Conservation (phyloP, 2,797 vertebrate species). For the Rhinogobio ventralis region DNA sequence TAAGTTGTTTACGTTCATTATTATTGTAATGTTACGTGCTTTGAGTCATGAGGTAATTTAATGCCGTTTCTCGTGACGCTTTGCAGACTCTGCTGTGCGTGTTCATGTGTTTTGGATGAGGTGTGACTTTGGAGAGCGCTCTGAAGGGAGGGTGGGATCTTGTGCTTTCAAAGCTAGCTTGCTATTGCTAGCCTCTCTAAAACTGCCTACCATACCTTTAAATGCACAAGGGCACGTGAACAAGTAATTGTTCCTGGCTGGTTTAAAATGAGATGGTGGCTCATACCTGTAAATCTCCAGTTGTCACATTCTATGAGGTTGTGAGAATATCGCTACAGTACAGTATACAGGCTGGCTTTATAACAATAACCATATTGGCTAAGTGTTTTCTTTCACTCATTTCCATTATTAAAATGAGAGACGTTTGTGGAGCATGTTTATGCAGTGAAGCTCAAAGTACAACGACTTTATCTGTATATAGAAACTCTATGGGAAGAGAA, state of each 20-base stretch:
- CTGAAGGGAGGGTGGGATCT: neutral
- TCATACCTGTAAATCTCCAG: constrained; percentile 14
- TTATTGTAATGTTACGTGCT: neutral
- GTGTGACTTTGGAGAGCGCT: neutral
- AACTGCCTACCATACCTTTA: neutral
- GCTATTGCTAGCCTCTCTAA: neutral
- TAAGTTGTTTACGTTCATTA: neutral
- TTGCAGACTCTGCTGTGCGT: neutral
- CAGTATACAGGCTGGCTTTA: neutral
- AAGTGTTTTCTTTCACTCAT: neutral
- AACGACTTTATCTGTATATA: neutral
- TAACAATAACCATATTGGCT: neutral
- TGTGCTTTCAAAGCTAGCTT: neutral
- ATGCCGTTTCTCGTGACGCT: neutral
- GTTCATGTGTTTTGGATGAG: neutral
- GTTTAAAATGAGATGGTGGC: constrained; percentile 9
- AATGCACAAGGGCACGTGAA: neutral
- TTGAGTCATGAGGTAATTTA: neutral
- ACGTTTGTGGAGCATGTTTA: neutral
- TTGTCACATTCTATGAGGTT: neutral
- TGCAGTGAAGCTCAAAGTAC: neutral
- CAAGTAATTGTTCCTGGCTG: constrained; percentile 4
- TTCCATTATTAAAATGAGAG: neutral
- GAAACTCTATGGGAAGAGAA: neutral
- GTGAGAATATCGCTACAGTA: neutral